Evolutionary conservation across 2,113 vertebrate genomes (phyloP).

Genomic region (Tachuris rubrigastra): DNA sequence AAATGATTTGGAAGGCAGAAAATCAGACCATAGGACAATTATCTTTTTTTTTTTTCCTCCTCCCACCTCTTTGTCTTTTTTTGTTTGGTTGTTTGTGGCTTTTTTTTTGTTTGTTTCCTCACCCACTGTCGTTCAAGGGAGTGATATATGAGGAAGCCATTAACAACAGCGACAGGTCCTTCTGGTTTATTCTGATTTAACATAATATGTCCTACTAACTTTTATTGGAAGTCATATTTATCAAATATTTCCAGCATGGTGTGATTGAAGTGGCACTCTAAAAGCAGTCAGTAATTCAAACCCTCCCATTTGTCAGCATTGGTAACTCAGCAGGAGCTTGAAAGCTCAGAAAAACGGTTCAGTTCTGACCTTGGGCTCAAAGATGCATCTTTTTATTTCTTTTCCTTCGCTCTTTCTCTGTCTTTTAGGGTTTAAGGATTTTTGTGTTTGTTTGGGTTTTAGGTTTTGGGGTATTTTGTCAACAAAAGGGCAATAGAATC

Average conservation of each 20-base stretch:
- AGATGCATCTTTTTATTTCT: background rate
- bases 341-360: background rate
- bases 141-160: background rate
- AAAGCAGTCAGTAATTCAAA: constrained; percentile 5
- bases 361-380: background rate
- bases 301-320: background rate
- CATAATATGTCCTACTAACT: background rate
- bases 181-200: constrained; percentile 25
- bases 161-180: background rate
- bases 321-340: background rate
- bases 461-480: background rate
- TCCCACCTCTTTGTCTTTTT: background rate
- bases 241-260: constrained; percentile 5
- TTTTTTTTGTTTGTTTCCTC: background rate
- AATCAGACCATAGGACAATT: background rate
- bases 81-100: background rate
- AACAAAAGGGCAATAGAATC: background rate
- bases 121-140: background rate
- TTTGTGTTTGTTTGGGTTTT: no score
- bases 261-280: background rate
- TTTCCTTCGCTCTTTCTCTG: background rate
- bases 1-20: background rate
- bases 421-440: background rate
- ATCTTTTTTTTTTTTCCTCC: background rate
- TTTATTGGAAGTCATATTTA: background rate